Evolutionary conservation across 2,797 vertebrate genomes (phyloP), one percentile per base, ranked within the genome.

Genomic region (Hippocampus kuda): DNA sequence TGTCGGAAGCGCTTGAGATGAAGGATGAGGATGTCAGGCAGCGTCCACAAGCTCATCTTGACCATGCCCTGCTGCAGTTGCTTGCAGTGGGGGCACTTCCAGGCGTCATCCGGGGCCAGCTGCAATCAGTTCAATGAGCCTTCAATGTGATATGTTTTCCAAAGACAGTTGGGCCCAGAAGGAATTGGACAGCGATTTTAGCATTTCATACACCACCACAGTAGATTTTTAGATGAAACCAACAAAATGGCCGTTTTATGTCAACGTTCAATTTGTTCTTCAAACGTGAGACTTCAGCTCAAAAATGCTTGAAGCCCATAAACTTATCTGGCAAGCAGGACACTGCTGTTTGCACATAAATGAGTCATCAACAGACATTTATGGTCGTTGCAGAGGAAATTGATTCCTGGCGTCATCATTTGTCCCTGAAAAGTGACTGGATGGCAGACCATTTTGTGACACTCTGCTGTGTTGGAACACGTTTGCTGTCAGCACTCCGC

Each of bases 1-100:
- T 97, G 95, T 12, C 93, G 89, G 81, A 97, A 97, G 48, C 94
- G 91, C 79, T 96, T 97, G 62, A 97, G 92, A 79, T 96, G 95
- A 72, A 96, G 91, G 82, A 97, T 94, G 77, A 97, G 93, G 81
- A 97, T 94, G 85, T 96, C 92, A 0, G 94, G 94, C 24, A 96
- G 88, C 0, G 94, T 96, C 94, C 94, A 96, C 66, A 96, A 87
- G 66, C 93, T 95, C 83, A 96, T 92, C 88, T 96, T 94, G 77
- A 96, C 93, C 73, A 85, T 90, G 44, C 94, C 94, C 84, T 93
- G 94, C 84, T 96, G 94, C 42, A 92, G 90, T 73, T 94, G 90
- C 72, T 92, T 88, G 82, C 94, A 97, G 80, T 95, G 93, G 0
- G 94, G 94, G 63, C 94, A 97, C 79, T 88, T 90, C 94, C 94